Base-by-base conservation (phyloP, 2,113 vertebrate genomes). In the Elachura formosa region DNA sequence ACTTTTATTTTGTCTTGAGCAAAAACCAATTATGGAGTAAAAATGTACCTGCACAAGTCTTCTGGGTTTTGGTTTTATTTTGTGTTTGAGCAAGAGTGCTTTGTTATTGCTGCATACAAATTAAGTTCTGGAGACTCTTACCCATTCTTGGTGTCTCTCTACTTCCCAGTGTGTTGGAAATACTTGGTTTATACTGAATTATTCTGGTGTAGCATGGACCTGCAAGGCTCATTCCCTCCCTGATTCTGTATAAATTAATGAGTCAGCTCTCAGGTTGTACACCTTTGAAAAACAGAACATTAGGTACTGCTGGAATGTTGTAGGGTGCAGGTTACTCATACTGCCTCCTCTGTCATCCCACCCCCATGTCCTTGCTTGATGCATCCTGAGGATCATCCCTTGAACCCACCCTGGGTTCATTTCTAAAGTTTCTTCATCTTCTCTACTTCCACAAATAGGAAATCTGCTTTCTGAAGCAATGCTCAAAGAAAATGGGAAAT, bases 401-500 rank as follows among this genome's bases (percentile, higher is more conserved):
- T 31, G 52, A 56, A 71, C 48, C 33, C 77, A 48, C 36, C 36
- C 31, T 36, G 68, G 4, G 6, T 33, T 75, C 9, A 22, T 75
- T 90, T 61, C 43, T 84, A 85, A 62, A 92, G 46, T 31, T 64
- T 67, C 41, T 83, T 66, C 55, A 59, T 84, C 52, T 80, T 22
- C 67, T 71, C 29, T 69, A 14, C 43, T 90, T 92, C 92, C 73
- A 78, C 1, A 1, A 85, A 92, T 75, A 94, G 63, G 43, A 80
- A 88, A 84, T 92, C 69, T 95, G 83, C 73, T 81, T 81, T 93
- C 76, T 86, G 78, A 82, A 87, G 78, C 82, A 72, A 33, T 49
- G 61, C 84, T 96, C 86, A 87, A 90, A 93, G 82, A 90, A 93
- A 90, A 67, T 43, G 73, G 84, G 86, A 92, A 92, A 71, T 36